Evolutionary conservation across 2,113 vertebrate genomes (phyloP).

Genomic region (Megaceryle maxima): DNA sequence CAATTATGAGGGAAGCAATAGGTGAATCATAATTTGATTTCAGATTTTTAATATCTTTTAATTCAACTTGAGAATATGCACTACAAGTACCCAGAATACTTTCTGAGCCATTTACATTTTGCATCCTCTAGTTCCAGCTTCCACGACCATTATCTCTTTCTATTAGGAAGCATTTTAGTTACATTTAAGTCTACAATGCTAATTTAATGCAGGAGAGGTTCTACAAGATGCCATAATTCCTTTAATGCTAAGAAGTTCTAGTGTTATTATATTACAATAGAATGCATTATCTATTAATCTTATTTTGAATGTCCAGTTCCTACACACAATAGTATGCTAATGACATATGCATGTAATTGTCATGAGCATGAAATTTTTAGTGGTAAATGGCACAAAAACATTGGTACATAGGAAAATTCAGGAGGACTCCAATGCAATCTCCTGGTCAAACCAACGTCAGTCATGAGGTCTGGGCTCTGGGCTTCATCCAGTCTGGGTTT

Average conservation of each 20-base stretch:
- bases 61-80: background rate
- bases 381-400: background rate
- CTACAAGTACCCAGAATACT: background rate
- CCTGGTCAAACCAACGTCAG: background rate
- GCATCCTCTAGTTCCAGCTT: background rate
- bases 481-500: background rate
- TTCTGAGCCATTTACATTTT: background rate
- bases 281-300: background rate
- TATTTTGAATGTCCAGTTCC: background rate
- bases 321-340: background rate
- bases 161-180: background rate
- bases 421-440: background rate
- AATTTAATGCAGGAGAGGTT: background rate
- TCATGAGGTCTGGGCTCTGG: background rate
- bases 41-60: background rate
- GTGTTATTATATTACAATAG: background rate
- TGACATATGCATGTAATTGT: background rate
- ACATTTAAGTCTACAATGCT: background rate
- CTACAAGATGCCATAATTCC: background rate
- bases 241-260: background rate
- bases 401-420: background rate
- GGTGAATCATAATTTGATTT: background rate
- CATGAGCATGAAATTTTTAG: background rate
- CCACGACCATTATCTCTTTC: background rate
- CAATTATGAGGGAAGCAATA: background rate